Evolutionary conservation across 2,113 vertebrate species (phyloP).

Genomic region (Catagonus wagneri): DNA sequence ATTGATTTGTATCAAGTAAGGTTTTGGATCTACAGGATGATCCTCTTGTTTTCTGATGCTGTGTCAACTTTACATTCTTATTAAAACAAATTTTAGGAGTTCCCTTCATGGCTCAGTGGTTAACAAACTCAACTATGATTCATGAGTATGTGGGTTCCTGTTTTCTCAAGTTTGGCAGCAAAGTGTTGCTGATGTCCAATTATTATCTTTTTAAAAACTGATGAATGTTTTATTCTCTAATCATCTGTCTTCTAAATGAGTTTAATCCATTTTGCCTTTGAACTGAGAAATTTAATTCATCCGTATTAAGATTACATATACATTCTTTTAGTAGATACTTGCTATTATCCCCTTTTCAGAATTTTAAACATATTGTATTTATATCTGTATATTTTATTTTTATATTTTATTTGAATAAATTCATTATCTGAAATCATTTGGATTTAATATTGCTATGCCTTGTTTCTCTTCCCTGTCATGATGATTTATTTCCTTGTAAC

Average conservation of each 20-base stretch:
- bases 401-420: not conserved
- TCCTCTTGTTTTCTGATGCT: not conserved
- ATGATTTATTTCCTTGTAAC: not conserved
- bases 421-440: constrained; percentile 1
- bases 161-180: not conserved
- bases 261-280: not conserved
- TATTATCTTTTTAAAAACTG: not conserved
- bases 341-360: not conserved
- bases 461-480: not conserved
- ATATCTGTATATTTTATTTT: not conserved
- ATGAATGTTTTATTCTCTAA: not conserved
- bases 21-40: not conserved
- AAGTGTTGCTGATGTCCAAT: not conserved
- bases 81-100: not conserved
- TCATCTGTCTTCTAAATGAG: constrained; percentile 15
- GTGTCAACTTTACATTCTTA: not conserved
- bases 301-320: not conserved
- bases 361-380: not conserved
- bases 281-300: not conserved
- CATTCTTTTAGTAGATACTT: not conserved
- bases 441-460: not conserved
- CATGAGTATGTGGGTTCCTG: too few relatives aligned
- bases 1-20: not conserved
- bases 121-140: too few relatives aligned
- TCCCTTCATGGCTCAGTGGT: too few relatives aligned